Conservation (phyloP, 2,113 vertebrate genomes). For the Cranoglanis bouderius region DNA sequence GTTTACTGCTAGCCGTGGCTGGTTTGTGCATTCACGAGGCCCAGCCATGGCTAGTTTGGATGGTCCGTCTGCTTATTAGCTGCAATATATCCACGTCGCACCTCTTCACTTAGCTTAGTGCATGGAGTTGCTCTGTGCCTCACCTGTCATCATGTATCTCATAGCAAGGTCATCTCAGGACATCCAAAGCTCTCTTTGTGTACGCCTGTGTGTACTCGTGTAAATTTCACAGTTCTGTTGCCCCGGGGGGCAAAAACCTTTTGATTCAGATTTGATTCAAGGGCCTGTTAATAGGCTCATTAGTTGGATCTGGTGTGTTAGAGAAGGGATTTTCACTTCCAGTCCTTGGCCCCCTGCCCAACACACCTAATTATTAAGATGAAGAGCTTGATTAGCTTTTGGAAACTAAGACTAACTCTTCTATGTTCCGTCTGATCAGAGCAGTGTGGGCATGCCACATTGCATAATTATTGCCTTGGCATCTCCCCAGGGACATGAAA, state of each 20-base stretch:
- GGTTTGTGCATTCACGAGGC: constrained; percentile 21
- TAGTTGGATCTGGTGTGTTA: not conserved
- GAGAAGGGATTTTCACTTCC: not conserved
- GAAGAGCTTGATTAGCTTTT: not conserved
- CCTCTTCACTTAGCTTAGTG: constrained; percentile 23
- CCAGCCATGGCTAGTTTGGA: constrained; percentile 5
- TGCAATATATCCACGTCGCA: constrained; percentile 8
- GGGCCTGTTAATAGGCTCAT: not conserved
- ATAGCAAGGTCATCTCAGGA: constrained; percentile 25
- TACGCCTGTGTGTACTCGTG: not conserved
- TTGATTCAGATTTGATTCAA: not conserved
- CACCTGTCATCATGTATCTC: constrained; percentile 42
- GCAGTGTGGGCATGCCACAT: not conserved
- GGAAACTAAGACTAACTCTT: not conserved
- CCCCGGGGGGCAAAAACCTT: not conserved
- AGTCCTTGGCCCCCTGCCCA: not conserved
- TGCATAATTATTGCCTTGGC: not conserved
- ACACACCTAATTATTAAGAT: not conserved
- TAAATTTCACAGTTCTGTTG: not conserved
- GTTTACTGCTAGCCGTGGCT: constrained; percentile 12
- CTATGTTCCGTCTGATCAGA: not conserved
- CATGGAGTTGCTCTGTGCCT: constrained; percentile 2
- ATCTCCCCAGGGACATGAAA: not conserved
- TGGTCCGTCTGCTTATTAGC: constrained; percentile 32
- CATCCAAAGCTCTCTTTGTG: not conserved